These are phyloP conservation scores for Hippopotamus amphibius DNA, from an alignment of 2,113 vertebrate species.

Conservation along the genomic window DNA sequence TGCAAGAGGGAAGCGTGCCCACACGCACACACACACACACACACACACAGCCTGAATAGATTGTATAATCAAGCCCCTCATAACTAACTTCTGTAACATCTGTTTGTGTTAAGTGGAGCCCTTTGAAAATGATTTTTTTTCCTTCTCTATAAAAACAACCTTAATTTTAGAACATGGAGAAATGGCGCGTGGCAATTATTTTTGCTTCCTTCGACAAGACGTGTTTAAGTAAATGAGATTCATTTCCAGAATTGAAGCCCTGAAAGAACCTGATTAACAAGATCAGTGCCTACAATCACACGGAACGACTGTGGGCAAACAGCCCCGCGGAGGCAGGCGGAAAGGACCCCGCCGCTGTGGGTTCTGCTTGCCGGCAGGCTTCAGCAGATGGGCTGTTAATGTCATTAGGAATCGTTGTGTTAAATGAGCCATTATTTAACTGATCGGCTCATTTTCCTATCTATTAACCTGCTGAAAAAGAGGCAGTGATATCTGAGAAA, in stretches of 20 bases:
- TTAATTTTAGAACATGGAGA: constrained; percentile 67
- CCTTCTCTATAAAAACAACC: constrained; percentile 8
- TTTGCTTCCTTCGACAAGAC: constrained; percentile 69
- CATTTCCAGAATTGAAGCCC: constrained; percentile 69
- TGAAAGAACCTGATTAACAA: constrained; percentile 76
- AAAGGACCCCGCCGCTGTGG: background rate
- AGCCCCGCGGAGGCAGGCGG: background rate
- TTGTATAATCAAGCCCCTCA: background rate
- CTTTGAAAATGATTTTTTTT: constrained; percentile 17
- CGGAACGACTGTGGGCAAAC: constrained; percentile 79
- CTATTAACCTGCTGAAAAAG: constrained; percentile 90
- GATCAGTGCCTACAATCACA: constrained; percentile 70
- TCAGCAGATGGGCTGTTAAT: constrained; percentile 89
- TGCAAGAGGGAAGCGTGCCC: background rate
- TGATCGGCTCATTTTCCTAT: constrained; percentile 93
- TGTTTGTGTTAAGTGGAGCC: constrained; percentile 32
- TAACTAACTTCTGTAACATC: constrained; percentile 4
- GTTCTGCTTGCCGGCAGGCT: constrained; percentile 71
- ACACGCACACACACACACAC: accelerated
- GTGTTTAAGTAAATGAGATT: constrained; percentile 67
- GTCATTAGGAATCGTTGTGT: constrained; percentile 92
- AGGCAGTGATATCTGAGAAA: constrained; percentile 87
- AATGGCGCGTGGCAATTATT: background rate
- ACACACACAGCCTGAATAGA: background rate
- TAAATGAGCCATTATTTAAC: constrained; percentile 94